These are phyloP conservation scores for Trissoscelio sp. DNA, from an alignment of 2,888 invertebrate genomes.

Conservation along the genomic window DNA sequence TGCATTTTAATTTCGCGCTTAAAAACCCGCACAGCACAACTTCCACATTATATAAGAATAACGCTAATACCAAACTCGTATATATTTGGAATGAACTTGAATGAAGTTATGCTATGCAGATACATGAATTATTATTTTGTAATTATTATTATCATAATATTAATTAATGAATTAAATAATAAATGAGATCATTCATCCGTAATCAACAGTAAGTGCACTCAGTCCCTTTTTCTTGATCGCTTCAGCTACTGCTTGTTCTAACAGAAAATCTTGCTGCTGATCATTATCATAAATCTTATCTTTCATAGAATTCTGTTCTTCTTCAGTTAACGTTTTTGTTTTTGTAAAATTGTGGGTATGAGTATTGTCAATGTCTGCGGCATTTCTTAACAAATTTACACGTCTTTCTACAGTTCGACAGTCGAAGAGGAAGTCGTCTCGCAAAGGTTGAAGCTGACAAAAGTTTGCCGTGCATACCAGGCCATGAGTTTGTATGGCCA, in stretches of 20 bases:
- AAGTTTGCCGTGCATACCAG: conserved; percentile 80
- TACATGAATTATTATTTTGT: too few relatives aligned
- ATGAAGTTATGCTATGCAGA: background rate
- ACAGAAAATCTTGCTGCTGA: conserved; percentile 85
- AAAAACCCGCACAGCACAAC: too few relatives aligned
- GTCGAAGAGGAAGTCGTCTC: background rate
- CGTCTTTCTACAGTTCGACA: conserved; percentile 6
- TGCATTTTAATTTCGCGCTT: too few relatives aligned
- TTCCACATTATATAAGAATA: background rate
- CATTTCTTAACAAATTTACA: conserved; percentile 2
- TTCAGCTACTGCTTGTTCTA: conserved; percentile 89
- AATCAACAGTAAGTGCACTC: conserved; percentile 82
- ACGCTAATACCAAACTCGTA: background rate
- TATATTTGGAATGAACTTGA: background rate
- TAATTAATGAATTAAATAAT: background rate
- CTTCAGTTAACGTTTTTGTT: conserved; percentile 7
- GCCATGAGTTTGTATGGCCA: conserved; percentile 90
- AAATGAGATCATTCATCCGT: conserved; percentile 74
- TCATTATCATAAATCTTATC: conserved; percentile 77
- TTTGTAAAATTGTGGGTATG: conserved; percentile 21
- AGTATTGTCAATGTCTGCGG: conserved; percentile 11
- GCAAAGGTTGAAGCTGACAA: background rate
- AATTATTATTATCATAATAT: too few relatives aligned
- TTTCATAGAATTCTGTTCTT: conserved; percentile 49
- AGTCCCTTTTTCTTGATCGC: conserved; percentile 90